A percentile compares a stretch with the other conserved stretches of the same genome.
Evolutionary conservation across 2,888 invertebrate genomes (phyloP).

Genomic region (Cryptocephalus primarius): DNA sequence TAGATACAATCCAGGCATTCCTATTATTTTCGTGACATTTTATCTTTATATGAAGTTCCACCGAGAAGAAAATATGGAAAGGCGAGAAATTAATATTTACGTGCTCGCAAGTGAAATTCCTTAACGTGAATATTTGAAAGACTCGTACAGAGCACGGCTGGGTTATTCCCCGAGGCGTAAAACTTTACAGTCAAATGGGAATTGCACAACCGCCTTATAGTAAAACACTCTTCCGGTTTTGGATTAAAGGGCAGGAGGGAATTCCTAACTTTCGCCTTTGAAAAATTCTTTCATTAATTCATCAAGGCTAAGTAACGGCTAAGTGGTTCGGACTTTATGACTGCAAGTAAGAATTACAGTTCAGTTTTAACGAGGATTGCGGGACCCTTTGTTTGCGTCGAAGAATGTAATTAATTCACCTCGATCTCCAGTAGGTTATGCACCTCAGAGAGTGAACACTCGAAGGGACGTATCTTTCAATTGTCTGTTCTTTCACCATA

Average conservation of each 20-base stretch:
- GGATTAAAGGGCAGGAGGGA: constrained; percentile 15
- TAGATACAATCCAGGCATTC: too few relatives aligned
- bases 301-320: constrained; percentile 10
- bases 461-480: too few relatives aligned
- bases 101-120: constrained; percentile 20
- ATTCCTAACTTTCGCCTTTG: constrained; percentile 13
- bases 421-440: too few relatives aligned
- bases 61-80: too few relatives aligned
- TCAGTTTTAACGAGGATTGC: neutral
- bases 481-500: too few relatives aligned
- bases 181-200: constrained; percentile 17
- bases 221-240: constrained; percentile 11
- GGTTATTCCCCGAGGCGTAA: constrained; percentile 16
- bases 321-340: constrained; percentile 4
- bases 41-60: too few relatives aligned
- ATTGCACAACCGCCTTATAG: constrained; percentile 1
- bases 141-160: constrained; percentile 13
- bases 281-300: constrained; percentile 12
- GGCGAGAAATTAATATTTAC: too few relatives aligned
- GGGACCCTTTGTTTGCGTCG: too few relatives aligned
- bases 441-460: too few relatives aligned
- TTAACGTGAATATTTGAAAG: constrained; percentile 26
- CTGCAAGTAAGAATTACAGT: neutral
- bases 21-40: too few relatives aligned
- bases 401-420: too few relatives aligned